A percentile compares a stretch with the other conserved stretches of the same genome.
phyloP scores from a whole-genome alignment of 2,113 vertebrate genomes.

The Circaetus gallicus region DNA sequence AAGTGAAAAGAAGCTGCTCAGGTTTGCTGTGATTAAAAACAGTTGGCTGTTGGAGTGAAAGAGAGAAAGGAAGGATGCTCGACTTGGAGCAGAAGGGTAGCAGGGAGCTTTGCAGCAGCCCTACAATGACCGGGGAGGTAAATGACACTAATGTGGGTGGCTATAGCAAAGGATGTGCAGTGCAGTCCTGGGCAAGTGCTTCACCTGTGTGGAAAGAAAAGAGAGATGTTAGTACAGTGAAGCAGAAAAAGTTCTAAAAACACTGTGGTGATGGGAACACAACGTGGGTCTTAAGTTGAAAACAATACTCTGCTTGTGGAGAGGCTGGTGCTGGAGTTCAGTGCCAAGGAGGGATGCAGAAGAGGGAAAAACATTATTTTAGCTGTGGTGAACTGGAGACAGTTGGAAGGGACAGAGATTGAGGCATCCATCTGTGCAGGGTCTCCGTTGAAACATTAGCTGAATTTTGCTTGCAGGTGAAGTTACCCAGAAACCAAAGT shows the following conservation, averaged over 20 bases:
- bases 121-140: not conserved
- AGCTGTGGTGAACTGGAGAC: not conserved
- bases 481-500: not conserved
- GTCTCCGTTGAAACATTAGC: not conserved
- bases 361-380: not conserved
- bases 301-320: not conserved
- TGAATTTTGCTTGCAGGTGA: not conserved
- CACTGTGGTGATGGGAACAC: not conserved
- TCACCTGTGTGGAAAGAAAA: not conserved
- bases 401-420: not conserved
- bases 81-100: accelerated
- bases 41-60: not conserved
- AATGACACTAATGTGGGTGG: not conserved
- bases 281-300: not conserved
- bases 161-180: accelerated
- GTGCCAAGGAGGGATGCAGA: not conserved
- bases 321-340: not conserved
- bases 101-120: not conserved
- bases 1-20: not conserved
- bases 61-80: not conserved
- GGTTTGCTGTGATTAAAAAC: not conserved
- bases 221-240: not conserved
- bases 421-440: not conserved
- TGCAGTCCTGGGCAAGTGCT: not conserved
- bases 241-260: not conserved